These are phyloP conservation scores for Laticauda laticaudata DNA, from an alignment of 2,113 vertebrate genomes.

Conservation along the genomic window DNA sequence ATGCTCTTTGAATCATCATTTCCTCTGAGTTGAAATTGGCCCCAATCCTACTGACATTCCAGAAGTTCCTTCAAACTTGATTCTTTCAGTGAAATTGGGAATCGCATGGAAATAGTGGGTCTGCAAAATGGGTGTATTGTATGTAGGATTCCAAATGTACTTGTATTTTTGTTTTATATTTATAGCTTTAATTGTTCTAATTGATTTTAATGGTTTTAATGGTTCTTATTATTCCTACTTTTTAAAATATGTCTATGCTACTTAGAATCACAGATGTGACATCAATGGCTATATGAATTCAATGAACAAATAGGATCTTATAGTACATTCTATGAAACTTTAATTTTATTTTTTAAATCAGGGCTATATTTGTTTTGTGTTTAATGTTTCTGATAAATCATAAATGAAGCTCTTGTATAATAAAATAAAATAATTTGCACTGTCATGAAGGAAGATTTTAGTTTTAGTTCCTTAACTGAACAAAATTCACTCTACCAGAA, in stretches of 20 bases:
- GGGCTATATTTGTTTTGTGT: background rate
- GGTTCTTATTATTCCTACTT: background rate
- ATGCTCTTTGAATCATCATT: background rate
- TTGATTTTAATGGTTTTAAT: background rate
- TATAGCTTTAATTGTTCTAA: background rate
- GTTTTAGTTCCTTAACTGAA: background rate
- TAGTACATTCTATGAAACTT: background rate
- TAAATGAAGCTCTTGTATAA: background rate
- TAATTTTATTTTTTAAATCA: background rate
- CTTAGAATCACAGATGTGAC: background rate
- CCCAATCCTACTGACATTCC: background rate
- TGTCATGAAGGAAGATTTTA: background rate
- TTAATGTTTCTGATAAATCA: background rate
- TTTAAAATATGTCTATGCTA: background rate
- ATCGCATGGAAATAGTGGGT: background rate
- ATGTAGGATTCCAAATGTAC: background rate
- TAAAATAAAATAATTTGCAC: background rate
- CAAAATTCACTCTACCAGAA: background rate
- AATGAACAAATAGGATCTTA: background rate
- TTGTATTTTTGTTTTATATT: background rate
- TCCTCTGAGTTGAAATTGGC: background rate
- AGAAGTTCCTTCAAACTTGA: background rate
- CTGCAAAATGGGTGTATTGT: background rate
- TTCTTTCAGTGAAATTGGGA: background rate
- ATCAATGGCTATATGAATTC: background rate